These are phyloP conservation scores for Cephonodes hylas DNA, from an alignment of 2,888 invertebrate species.

Conservation along the genomic window DNA sequence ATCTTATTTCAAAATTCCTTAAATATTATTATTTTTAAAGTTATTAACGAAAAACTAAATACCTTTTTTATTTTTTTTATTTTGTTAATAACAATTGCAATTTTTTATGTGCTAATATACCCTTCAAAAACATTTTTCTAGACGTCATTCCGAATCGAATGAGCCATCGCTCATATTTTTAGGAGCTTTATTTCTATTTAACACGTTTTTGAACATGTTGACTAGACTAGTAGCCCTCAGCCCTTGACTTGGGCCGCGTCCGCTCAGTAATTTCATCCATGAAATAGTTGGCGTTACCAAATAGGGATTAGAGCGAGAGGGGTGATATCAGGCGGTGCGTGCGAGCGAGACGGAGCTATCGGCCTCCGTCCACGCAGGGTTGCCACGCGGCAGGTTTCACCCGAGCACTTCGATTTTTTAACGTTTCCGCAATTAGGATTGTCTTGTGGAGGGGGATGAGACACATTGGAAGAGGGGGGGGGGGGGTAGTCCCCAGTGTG, in stretches of 20 bases:
- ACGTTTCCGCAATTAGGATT: constrained; percentile 10
- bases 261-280: constrained; percentile 78
- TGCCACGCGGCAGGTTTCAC: constrained; percentile 8
- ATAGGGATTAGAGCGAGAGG: constrained; percentile 76
- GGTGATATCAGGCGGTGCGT: constrained; percentile 27
- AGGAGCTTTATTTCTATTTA: too few species aligned
- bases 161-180: too few species aligned
- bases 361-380: constrained; percentile 16
- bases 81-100: too few species aligned
- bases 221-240: too few species aligned
- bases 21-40: too few species aligned
- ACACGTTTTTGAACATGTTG: too few species aligned
- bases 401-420: constrained; percentile 13
- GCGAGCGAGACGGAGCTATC: constrained; percentile 41
- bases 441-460: neutral
- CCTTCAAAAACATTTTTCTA: too few species aligned
- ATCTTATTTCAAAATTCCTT: too few species aligned
- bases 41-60: too few species aligned
- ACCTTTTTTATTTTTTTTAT: too few species aligned
- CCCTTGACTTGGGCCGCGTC: constrained; percentile 32
- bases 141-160: too few species aligned
- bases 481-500: neutral
- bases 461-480: neutral
- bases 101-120: too few species aligned
- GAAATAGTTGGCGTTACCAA: constrained; percentile 81